phyloP scores from a whole-genome alignment of 2,888 invertebrate species.

The Ophion slaviceki region DNA sequence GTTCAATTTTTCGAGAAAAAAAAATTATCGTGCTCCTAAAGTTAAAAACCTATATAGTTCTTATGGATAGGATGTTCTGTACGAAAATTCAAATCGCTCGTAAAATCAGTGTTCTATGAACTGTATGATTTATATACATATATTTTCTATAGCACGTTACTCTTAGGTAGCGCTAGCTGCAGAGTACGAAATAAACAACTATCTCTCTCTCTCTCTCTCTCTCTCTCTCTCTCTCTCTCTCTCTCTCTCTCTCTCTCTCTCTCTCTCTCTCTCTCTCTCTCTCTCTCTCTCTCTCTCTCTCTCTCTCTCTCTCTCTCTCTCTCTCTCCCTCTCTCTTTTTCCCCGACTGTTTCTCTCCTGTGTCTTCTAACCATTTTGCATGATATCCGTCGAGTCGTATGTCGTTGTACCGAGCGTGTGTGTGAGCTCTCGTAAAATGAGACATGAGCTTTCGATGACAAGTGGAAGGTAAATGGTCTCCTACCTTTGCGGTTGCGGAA shows the following conservation, averaged over 20 bases:
- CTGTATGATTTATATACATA: no score
- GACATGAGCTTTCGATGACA: background rate
- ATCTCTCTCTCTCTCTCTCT: background rate
- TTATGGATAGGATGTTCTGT: no score
- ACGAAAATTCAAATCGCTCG: no score
- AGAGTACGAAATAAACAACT: no score
- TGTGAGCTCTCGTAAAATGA: background rate
- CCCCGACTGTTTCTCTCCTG: background rate
- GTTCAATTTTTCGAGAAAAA: no score
- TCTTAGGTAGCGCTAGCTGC: no score
- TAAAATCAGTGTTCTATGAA: no score
- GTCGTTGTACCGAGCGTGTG: background rate
- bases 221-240: background rate
- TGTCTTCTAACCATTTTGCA: background rate
- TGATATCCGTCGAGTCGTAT: conserved; percentile 13
- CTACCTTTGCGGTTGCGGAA: conserved; percentile 27
- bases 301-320: background rate
- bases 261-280: background rate
- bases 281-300: background rate
- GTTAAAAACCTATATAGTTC: no score
- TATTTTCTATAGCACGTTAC: no score
- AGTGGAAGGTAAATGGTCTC: background rate
- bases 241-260: background rate
- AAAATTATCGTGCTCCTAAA: no score
- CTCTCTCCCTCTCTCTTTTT: no score